phyloP scores from a whole-genome alignment of 2,113 vertebrate genomes.

The Drymodes brunneopygia region DNA sequence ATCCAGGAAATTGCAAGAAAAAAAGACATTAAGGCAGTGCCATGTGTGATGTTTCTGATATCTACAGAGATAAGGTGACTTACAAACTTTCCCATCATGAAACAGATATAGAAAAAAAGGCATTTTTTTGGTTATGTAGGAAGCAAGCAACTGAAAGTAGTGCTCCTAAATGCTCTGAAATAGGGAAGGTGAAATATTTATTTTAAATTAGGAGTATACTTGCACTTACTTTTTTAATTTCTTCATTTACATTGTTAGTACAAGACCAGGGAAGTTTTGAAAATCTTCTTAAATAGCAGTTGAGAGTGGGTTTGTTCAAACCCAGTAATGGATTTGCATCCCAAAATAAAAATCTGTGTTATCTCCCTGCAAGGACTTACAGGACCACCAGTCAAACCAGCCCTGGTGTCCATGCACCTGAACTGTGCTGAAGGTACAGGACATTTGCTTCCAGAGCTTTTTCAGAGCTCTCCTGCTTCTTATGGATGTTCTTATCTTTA shows the following conservation, averaged over 20 bases:
- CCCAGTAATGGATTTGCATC: not conserved
- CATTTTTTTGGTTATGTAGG: not conserved
- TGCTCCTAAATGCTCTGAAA: not conserved
- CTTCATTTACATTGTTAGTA: not conserved
- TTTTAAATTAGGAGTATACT: not conserved
- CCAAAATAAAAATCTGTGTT: not conserved
- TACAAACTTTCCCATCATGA: not conserved
- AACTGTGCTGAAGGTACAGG: not conserved
- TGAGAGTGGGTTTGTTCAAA: not conserved
- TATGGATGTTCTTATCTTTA: not conserved
- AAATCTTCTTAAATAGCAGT: not conserved
- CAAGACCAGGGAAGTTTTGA: not conserved
- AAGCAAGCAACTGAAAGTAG: not conserved
- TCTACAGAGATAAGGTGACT: not conserved
- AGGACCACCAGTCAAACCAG: not conserved
- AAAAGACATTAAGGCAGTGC: not conserved
- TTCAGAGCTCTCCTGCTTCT: not conserved
- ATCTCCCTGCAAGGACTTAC: not conserved
- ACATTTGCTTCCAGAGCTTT: not conserved
- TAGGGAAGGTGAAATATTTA: not conserved
- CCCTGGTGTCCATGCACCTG: not conserved
- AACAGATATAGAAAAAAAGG: not conserved
- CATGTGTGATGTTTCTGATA: constrained; percentile 21
- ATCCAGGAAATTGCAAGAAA: constrained; percentile 35
- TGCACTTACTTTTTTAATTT: not conserved